Base-by-base conservation (phyloP, 2,797 vertebrate species). In the Galaxias olidus region DNA sequence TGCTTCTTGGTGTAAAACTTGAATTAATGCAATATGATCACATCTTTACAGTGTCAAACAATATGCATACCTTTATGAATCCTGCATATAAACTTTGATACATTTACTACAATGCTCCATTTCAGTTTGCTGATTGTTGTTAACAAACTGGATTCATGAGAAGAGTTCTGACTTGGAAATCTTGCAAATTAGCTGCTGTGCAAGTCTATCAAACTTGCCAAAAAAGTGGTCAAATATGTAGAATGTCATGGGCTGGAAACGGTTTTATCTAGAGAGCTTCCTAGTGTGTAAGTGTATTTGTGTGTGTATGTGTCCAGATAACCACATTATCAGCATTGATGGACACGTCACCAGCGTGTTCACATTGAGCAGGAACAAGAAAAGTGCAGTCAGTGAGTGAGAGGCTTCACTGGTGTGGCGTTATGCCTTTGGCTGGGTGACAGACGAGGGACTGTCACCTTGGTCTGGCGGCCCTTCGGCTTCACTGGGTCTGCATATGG, bases 401-500 rank as follows among this genome's bases (percentile, higher is more conserved):
- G 3, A 30, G 30, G 30, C 30, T 30, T 30, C 30, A 30, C 30
- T 30, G 30, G 30, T 30, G 30, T 30, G 30, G 30, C 13, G 4
- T 7, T 60, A 45, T 47, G 44, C 45, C 30, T 30, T 6, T 58
- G 66, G 67, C 20, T 62, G 11, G 40, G 48, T 49, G 46, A 51
- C 20, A 56, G 59, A 61, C 63, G 55, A 58, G 65, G 11, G 60
- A 54, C 30, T 64, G 46, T 71, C 20, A 66, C 74, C 70, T 61
- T 61, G 48, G 62, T 46, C 47, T 66, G 68, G n/a, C 64, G 50
- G 65, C 61, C 63, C 61, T 18, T 73, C 68, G 65, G 53, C 56
- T 58, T 43, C 10, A 11, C 69, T 44, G 74, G 62, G 74, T 17
- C 6, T 80, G 62, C 76, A 74, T 76, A 67, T 66, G 75, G 66